Base-by-base conservation (phyloP, 2,797 vertebrate species). In the Cynodonichthys magdalenae region DNA sequence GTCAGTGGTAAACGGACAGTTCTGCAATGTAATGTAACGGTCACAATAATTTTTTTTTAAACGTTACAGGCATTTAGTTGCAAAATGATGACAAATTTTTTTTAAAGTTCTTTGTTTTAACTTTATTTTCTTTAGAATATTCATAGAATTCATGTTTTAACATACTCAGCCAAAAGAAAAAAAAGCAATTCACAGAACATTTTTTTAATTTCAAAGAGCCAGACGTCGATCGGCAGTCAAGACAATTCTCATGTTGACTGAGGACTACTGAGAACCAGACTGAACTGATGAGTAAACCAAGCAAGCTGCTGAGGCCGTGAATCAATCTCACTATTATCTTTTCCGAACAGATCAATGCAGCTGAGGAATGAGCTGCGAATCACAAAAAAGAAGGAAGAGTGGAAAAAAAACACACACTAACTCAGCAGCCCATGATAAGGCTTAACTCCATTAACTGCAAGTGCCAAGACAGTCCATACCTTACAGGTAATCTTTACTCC, bases 321-420 rank as follows among this genome's bases (percentile, higher is more conserved):
- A 92, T 92, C 90, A 90, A 91, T 91, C 74, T 75, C 79, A 90
- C 89, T 87, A 89, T 93, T 90, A 88, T 90, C 87, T 90, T 88
- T 89, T 81, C 83, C n/a, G 70, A 72, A 65, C 78, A 72, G 83
- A 92, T 90, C 87, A 87, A 89, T 91, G 61, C 36, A 84, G 73
- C 58, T 29, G 52, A 83, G 75, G 73, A 87, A 87, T 80, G 67
- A 75, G 72, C 77, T 75, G 76, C 61, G 77, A 88, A 80, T 71
- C 69, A 74, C 46, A 58, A 67, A 80, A 76, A 70, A 55, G 24
- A 20, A 24, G 39, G 6, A 27, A 44, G 42, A 11, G 11, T 0
- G 31, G 14, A 48, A 8, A 58, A 54, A 49, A 7, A 8, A 55
- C 20, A 39, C 0, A 34, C 50, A 62, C 54, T 71, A 73, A 80